Base-by-base conservation (phyloP, 2,797 vertebrate genomes). In the Heliangelus exortis region DNA sequence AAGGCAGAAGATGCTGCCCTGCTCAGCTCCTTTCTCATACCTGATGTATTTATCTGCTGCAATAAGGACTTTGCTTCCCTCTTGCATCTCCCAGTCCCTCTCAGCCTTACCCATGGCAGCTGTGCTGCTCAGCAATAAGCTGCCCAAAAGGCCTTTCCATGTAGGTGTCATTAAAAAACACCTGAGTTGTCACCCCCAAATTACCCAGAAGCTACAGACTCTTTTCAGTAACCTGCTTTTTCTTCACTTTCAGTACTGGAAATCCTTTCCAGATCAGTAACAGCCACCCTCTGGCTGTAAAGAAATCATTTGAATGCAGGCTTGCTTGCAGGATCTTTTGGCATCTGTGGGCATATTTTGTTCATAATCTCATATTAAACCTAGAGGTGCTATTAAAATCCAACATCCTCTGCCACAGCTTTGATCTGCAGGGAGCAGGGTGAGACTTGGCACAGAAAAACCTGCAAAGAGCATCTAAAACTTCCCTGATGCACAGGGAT, bases 311-410 rank as follows among this genome's bases (percentile, higher is more conserved):
- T 45, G 69, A 71, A 53, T 55, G 53, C 2, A 4, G 15, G 2
- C n/a, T 88, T 4, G 6, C 62, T 76, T 34, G 47, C 47, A 72
- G 84, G 50, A 31, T 45, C 15, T 61, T 55, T 43, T 47, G 62
- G 47, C 74, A 53, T 61, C 78, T 47, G 59, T 17, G 71, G 68
- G 54, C 16, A 5, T 17, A 18, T 87, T 89, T 88, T 41, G 43
- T 39, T 78, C 55, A 10, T 84, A 73, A 48, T 25, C 58, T 77
- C 47, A 4, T 6, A 43, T 65, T 57, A 86, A 63, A 81, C 59
- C 33, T 87, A 50, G 92, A 87, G 50, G 50, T 39, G 47, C 29
- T 36, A 28, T 89, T 88, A 84, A 87, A 91, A 88, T 62, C 71
- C 75, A 84, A n/a, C 25, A 20, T 23, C 1, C 7, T 7, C 9